Percentiles rank a stretch among this genome's conserved stretches.
Evolutionary conservation across 2,113 vertebrate genomes (phyloP).

Genomic region (Butastur rufipennis): DNA sequence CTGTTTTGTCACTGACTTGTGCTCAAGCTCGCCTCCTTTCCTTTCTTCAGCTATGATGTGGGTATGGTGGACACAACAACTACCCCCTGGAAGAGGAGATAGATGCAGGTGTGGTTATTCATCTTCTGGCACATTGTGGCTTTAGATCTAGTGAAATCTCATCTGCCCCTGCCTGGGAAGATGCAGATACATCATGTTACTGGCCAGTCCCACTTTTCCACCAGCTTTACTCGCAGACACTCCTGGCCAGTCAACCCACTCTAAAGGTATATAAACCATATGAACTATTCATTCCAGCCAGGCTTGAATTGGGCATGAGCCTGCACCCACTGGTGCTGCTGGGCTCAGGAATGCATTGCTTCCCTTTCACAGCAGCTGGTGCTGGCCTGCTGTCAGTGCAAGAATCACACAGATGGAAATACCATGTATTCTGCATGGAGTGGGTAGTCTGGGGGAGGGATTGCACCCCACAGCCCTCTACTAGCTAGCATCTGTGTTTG

Average conservation of each 20-base stretch:
- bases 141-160: neutral
- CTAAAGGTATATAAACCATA: neutral
- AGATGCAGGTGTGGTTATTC: neutral
- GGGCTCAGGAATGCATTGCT: neutral
- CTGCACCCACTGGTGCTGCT: accelerated
- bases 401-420: neutral
- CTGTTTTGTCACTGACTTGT: neutral
- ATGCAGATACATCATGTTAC: neutral
- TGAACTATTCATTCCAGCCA: neutral
- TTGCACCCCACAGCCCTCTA: neutral
- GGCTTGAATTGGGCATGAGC: neutral
- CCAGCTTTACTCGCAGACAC: neutral
- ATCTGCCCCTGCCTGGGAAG: neutral
- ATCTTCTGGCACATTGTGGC: neutral
- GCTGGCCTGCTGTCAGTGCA: neutral
- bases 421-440: neutral
- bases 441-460: neutral
- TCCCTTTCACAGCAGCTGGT: neutral
- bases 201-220: neutral
- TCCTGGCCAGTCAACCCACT: neutral
- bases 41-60: accelerated
- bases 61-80: neutral
- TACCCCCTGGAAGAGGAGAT: neutral
- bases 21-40: neutral
- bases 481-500: neutral